These are phyloP conservation scores for Hyperoodon ampullatus DNA, from an alignment of 2,113 vertebrate species.

Conservation along the genomic window DNA sequence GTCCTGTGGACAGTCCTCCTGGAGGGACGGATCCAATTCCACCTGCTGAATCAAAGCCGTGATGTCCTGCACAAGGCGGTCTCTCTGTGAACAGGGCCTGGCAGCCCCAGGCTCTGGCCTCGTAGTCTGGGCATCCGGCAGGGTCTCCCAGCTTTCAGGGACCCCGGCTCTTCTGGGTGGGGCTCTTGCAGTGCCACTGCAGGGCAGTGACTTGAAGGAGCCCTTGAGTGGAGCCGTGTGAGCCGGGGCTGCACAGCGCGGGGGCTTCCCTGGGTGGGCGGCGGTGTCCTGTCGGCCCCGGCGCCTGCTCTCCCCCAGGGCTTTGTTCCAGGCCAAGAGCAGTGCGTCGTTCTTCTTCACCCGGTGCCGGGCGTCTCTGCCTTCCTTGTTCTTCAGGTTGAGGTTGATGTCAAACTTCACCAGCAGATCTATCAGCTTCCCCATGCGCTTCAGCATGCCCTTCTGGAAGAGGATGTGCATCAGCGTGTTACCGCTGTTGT, in stretches of 20 bases:
- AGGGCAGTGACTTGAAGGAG: background rate
- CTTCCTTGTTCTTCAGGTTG: slow-evolving; percentile 86
- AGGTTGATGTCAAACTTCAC: slow-evolving; percentile 87
- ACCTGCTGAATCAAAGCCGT: slow-evolving; percentile 81
- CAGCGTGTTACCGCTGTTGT: slow-evolving; percentile 86
- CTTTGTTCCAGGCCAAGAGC: slow-evolving; percentile 84
- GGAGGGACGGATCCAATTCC: slow-evolving; percentile 19
- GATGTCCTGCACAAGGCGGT: slow-evolving; percentile 83
- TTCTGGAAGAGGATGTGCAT: slow-evolving; percentile 88
- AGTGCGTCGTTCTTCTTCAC: slow-evolving; percentile 85
- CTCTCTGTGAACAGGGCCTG: slow-evolving; percentile 76
- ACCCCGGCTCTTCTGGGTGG: slow-evolving; percentile 19
- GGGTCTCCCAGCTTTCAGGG: slow-evolving; percentile 71
- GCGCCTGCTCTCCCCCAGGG: slow-evolving; percentile 69
- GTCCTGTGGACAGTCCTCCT: slow-evolving; percentile 51
- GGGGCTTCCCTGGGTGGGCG: slow-evolving; percentile 48
- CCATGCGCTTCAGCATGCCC: slow-evolving; percentile 79
- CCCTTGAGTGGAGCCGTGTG: slow-evolving; percentile 71
- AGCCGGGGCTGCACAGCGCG: background rate
- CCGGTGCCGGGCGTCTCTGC: slow-evolving; percentile 83
- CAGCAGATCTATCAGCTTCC: slow-evolving; percentile 81
- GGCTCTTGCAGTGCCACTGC: background rate
- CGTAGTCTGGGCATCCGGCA: slow-evolving; percentile 8
- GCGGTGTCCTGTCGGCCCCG: slow-evolving; percentile 74
- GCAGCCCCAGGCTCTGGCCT: slow-evolving; percentile 46